Percentiles rank a stretch among this genome's conserved stretches.
Evolutionary conservation across 2,888 invertebrate genomes (phyloP).

Genomic region (Leptinotarsa rubiginosa): DNA sequence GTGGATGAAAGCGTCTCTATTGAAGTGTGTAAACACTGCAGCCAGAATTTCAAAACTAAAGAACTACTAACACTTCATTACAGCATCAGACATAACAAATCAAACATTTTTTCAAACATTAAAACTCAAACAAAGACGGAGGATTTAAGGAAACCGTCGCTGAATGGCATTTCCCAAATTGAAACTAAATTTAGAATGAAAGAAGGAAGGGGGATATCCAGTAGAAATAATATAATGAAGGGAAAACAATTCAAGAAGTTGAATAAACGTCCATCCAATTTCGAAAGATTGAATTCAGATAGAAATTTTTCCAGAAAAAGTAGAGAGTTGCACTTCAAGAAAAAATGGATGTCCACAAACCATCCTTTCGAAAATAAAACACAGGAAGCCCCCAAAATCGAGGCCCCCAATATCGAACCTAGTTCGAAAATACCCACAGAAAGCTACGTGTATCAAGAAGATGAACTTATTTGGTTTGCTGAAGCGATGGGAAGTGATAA

Average conservation of each 20-base stretch:
- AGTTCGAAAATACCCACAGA: not conserved
- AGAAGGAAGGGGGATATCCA: not conserved
- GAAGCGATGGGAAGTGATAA: slow-evolving; percentile 4
- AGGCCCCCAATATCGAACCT: not conserved
- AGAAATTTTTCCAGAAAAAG: not conserved
- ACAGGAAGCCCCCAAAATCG: no score
- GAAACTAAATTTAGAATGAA: not conserved
- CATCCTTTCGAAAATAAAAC: not conserved
- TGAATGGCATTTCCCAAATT: not conserved
- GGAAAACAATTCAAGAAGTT: not conserved
- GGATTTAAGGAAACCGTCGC: not conserved
- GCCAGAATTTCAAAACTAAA: slow-evolving; percentile 11
- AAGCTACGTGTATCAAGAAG: slow-evolving; percentile 2
- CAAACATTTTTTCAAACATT: not conserved
- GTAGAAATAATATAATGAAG: not conserved
- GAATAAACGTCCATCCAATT: slow-evolving; percentile 3
- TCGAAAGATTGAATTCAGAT: not conserved
- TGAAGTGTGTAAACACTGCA: slow-evolving; percentile 9
- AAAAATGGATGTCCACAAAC: not conserved
- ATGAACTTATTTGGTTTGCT: slow-evolving; percentile 8
- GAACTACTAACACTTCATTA: slow-evolving; percentile 15
- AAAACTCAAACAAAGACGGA: not conserved
- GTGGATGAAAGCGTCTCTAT: not conserved
- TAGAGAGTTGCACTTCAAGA: not conserved
- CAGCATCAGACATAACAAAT: slow-evolving; percentile 7